Evolutionary conservation across 2,113 vertebrate species (phyloP).

Genomic region (Tapirus terrestris): DNA sequence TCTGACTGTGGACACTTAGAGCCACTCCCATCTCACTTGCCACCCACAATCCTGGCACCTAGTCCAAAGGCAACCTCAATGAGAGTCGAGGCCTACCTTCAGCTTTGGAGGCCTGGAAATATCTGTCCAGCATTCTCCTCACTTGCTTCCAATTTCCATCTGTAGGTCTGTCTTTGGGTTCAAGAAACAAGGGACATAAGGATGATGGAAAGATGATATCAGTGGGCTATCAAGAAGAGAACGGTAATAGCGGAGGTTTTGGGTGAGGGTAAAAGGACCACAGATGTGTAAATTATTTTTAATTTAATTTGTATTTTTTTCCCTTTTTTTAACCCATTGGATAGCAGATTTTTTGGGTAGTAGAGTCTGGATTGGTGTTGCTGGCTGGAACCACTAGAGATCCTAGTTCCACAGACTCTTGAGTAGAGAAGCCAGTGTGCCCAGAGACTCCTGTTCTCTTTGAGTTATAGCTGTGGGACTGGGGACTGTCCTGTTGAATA

Average conservation of each 20-base stretch:
- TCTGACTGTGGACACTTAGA: neutral
- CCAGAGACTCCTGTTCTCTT: neutral
- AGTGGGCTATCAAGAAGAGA: neutral
- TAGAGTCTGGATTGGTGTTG: neutral
- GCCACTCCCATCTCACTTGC: neutral
- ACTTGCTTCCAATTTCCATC: neutral
- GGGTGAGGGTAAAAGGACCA: neutral
- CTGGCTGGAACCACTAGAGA: neutral
- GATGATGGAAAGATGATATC: neutral
- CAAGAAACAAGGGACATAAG: neutral
- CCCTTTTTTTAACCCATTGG: neutral
- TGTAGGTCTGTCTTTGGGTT: neutral
- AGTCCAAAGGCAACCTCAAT: neutral
- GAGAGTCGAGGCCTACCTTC: neutral
- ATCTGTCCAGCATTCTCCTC: neutral
- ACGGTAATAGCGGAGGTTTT: neutral
- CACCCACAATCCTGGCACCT: neutral
- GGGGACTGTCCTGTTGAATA: neutral
- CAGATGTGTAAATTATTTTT: neutral
- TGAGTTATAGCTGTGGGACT: neutral
- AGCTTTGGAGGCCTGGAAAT: neutral
- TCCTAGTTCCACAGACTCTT: neutral
- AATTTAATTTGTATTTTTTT: neutral
- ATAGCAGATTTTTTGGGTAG: neutral
- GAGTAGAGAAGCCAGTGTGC: neutral